A percentile compares a stretch with the other conserved stretches of the same genome.
Evolutionary conservation across 2,113 vertebrate species (phyloP).

Genomic region (Himantopus leucocephalus): DNA sequence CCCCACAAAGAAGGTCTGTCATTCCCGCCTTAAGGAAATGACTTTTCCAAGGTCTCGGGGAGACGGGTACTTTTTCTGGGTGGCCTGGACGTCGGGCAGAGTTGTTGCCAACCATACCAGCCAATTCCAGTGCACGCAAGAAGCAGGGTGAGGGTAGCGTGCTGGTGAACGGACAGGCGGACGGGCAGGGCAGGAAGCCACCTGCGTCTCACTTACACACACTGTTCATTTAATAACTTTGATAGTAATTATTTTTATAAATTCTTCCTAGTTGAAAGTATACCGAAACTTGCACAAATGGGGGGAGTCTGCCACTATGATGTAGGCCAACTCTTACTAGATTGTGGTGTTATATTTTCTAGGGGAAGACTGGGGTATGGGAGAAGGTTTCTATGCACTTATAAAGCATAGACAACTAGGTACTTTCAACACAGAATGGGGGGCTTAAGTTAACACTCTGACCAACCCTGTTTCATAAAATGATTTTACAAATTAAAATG

Average conservation of each 20-base stretch:
- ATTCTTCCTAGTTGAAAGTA: neutral
- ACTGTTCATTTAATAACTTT: neutral
- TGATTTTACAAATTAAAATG: neutral
- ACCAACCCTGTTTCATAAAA: neutral
- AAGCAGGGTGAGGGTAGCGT: neutral
- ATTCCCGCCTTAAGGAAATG: neutral
- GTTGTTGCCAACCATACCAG: neutral
- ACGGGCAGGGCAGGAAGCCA: neutral
- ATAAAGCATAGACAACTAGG: neutral
- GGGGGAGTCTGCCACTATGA: neutral
- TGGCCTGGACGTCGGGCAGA: neutral
- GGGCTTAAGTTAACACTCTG: neutral
- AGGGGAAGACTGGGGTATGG: neutral
- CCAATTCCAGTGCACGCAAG: neutral
- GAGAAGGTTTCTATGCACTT: neutral
- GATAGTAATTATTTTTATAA: neutral
- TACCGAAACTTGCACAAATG: neutral
- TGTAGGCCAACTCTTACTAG: neutral
- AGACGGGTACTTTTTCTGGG: neutral
- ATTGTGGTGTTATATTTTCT: neutral
- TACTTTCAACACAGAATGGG: neutral
- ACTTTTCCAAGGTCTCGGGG: neutral
- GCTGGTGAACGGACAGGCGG: neutral
- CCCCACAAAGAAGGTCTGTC: neutral
- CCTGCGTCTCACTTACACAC: neutral